Evolutionary conservation across 2,888 invertebrate species (phyloP).

Genomic region (Nomada lathburiana): DNA sequence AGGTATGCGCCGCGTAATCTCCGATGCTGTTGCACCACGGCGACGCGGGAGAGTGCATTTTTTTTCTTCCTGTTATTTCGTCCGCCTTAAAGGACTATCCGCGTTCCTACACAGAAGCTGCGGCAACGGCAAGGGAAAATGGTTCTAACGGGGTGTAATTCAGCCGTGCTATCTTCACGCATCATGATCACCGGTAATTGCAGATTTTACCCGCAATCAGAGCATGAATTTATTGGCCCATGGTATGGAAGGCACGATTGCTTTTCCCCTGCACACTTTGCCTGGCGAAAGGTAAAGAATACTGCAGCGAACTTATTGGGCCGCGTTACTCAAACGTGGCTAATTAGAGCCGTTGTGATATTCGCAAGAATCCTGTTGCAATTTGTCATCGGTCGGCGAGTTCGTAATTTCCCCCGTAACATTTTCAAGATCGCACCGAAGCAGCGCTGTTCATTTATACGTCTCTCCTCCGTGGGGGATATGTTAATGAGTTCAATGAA

Average conservation of each 20-base stretch:
- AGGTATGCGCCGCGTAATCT: slow-evolving; percentile 61
- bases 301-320: slow-evolving; percentile 58
- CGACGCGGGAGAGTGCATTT: slow-evolving; percentile 44
- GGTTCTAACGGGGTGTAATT: slow-evolving; percentile 64
- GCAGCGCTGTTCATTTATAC: slow-evolving; percentile 58
- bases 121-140: slow-evolving; percentile 61
- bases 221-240: slow-evolving; percentile 73
- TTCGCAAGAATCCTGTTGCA: slow-evolving; percentile 55
- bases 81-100: slow-evolving; percentile 23
- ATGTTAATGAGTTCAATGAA: slow-evolving; percentile 60
- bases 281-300: slow-evolving; percentile 29
- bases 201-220: slow-evolving; percentile 74
- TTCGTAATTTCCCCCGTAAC: slow-evolving; percentile 54
- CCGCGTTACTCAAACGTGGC: slow-evolving; percentile 59
- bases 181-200: slow-evolving; percentile 73
- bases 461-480: slow-evolving; percentile 43
- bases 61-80: slow-evolving; percentile 67
- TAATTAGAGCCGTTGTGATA: slow-evolving; percentile 69
- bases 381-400: slow-evolving; percentile 65
- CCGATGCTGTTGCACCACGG: slow-evolving; percentile 42
- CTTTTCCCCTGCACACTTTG: slow-evolving; percentile 46
- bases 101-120: slow-evolving; percentile 9
- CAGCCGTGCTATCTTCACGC: slow-evolving; percentile 72
- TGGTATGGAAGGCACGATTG: slow-evolving; percentile 59
- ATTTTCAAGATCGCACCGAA: slow-evolving; percentile 43